Percentiles rank a stretch among this genome's conserved stretches.
phyloP scores from a whole-genome alignment of 2,888 invertebrate genomes.

The Tetranychus piercei region DNA sequence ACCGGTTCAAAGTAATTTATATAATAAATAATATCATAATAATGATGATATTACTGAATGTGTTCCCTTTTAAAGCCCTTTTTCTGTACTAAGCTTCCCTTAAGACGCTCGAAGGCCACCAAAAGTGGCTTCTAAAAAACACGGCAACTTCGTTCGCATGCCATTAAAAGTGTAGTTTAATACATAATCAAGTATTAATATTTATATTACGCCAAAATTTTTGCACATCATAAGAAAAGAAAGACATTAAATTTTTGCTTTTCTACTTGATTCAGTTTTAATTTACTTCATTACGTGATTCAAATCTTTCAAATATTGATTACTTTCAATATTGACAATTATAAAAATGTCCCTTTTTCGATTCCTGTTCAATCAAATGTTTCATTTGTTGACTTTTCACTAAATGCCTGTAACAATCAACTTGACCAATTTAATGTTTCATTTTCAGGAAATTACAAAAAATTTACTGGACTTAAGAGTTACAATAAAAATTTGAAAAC shows the following conservation, averaged over 20 bases:
- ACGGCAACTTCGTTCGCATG: not conserved
- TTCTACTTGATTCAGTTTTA: too few relatives aligned
- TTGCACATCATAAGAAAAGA: too few relatives aligned
- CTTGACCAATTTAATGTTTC: not conserved
- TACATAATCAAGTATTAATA: too few relatives aligned
- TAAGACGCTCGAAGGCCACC: not conserved
- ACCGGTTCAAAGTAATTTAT: not conserved
- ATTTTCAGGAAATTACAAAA: constrained; percentile 64
- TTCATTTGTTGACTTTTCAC: not conserved
- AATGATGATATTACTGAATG: not conserved
- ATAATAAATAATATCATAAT: not conserved
- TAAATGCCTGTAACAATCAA: not conserved
- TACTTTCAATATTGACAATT: too few relatives aligned
- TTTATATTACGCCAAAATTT: too few relatives aligned
- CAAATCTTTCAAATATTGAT: too few relatives aligned
- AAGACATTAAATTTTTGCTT: too few relatives aligned
- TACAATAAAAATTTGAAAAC: constrained; percentile 80
- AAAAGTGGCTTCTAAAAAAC: not conserved
- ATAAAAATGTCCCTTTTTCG: too few relatives aligned
- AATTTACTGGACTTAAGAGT: constrained; percentile 76
- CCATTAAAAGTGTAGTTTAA: not conserved
- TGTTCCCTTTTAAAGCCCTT: not conserved
- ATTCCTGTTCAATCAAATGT: too few relatives aligned
- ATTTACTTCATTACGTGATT: too few relatives aligned
- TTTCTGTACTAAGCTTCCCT: not conserved